Conservation (phyloP, 92 coral and sea anemone species). For the Siderastrea radians region DNA sequence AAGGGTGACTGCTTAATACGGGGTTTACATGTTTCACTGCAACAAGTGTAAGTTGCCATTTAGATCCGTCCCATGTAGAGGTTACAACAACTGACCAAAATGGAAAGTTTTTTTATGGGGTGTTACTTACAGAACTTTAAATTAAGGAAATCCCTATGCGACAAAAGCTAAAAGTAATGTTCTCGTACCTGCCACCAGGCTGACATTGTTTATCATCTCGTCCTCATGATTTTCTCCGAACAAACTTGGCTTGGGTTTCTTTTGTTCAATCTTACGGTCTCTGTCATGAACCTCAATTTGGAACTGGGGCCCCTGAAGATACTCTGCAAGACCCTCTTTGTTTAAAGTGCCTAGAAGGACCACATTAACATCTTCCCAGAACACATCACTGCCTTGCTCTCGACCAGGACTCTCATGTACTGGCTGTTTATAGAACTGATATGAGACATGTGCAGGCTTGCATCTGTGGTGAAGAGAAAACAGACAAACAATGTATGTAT, state of each 20-base stretch:
- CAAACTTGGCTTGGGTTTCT: slow-evolving; percentile 84
- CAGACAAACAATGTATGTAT: too few species aligned
- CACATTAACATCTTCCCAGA: slow-evolving; percentile 94
- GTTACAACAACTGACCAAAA: too few species aligned
- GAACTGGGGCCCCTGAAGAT: slow-evolving; percentile 92
- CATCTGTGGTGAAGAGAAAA: slow-evolving; percentile 66
- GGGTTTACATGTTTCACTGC: too few species aligned
- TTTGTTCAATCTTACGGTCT: slow-evolving; percentile 78
- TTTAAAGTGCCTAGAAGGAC: slow-evolving; percentile 92
- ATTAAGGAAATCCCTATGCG: neutral
- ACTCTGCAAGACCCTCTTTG: slow-evolving; percentile 85
- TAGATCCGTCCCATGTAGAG: too few species aligned
- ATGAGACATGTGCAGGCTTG: slow-evolving; percentile 82
- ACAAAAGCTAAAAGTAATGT: neutral
- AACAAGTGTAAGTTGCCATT: too few species aligned
- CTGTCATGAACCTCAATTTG: slow-evolving; percentile 96
- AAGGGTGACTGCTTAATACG: too few species aligned
- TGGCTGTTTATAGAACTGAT: slow-evolving; percentile 91
- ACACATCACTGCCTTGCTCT: slow-evolving; percentile 90
- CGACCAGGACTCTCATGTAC: slow-evolving; percentile 81
- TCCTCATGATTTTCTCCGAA: slow-evolving; percentile 97
- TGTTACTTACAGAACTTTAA: neutral
- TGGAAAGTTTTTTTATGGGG: neutral
- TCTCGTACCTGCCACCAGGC: slow-evolving; percentile 88
- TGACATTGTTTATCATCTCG: slow-evolving; percentile 95